These are phyloP conservation scores for Andrena bucephala DNA, from an alignment of 2,888 invertebrate species.

Conservation along the genomic window DNA sequence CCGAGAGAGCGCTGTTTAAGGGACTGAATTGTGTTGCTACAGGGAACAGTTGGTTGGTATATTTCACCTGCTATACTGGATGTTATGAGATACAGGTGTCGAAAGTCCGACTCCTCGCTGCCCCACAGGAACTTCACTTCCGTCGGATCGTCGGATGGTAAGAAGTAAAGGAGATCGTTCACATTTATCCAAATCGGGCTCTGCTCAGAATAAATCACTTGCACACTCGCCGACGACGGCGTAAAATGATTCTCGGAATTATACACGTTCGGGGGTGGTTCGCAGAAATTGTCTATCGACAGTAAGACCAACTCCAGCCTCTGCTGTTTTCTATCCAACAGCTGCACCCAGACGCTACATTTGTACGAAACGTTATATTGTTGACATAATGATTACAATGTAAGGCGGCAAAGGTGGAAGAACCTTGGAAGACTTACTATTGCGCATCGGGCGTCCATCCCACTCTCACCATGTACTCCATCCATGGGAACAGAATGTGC, in stretches of 20 bases:
- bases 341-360: constrained; percentile 94
- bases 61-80: constrained; percentile 85
- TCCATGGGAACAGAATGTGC: constrained; percentile 94
- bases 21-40: not conserved
- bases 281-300: constrained; percentile 91
- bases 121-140: constrained; percentile 93
- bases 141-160: constrained; percentile 87
- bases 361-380: constrained; percentile 19
- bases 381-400: not conserved
- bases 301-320: constrained; percentile 93
- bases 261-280: constrained; percentile 86
- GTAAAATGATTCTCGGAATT: constrained; percentile 85
- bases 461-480: constrained; percentile 97
- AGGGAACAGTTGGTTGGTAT: not conserved
- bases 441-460: constrained; percentile 98
- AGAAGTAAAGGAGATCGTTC: constrained; percentile 94
- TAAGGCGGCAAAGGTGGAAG: not conserved
- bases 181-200: constrained; percentile 97
- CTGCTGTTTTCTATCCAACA: constrained; percentile 95
- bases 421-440: constrained; percentile 88
- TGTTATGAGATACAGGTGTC: constrained; percentile 94
- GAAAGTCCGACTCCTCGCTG: constrained; percentile 95
- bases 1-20: no score
- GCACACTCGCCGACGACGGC: constrained; percentile 85
- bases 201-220: constrained; percentile 88